These are phyloP conservation scores for Leptatherina wallacei DNA, from an alignment of 2,797 vertebrate genomes.

Conservation along the genomic window DNA sequence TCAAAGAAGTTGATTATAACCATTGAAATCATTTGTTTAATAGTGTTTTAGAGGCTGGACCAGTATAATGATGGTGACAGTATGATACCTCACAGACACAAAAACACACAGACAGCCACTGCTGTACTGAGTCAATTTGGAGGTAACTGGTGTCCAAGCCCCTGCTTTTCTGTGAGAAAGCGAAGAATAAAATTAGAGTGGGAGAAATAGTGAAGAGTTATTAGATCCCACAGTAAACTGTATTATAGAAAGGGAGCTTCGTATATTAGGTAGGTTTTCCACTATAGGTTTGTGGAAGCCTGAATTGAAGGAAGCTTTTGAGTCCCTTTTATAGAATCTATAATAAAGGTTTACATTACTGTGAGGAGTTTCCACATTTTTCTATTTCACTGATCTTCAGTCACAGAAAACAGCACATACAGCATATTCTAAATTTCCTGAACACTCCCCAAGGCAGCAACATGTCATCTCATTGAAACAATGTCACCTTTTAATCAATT, in stretches of 20 bases:
- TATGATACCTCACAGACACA: slow-evolving; percentile 24
- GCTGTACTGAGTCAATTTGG: slow-evolving; percentile 32
- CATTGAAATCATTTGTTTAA: slow-evolving; percentile 51
- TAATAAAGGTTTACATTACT: slow-evolving; percentile 10
- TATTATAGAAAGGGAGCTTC: slow-evolving; percentile 30
- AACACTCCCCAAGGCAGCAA: not conserved
- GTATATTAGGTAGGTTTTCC: slow-evolving; percentile 31
- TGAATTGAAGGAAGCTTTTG: slow-evolving; percentile 16
- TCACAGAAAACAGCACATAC: slow-evolving; percentile 12
- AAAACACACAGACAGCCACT: slow-evolving; percentile 28
- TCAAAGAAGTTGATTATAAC: slow-evolving; percentile 60
- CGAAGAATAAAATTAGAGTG: slow-evolving; percentile 23
- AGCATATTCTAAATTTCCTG: not conserved
- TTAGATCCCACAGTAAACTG: slow-evolving; percentile 45
- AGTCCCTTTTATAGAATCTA: slow-evolving; percentile 17
- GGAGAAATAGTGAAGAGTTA: slow-evolving; percentile 20
- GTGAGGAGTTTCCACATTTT: slow-evolving; percentile 11
- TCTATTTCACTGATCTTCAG: not conserved
- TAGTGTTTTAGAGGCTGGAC: slow-evolving; percentile 24
- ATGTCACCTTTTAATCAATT: slow-evolving; percentile 3
- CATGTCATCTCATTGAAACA: slow-evolving; percentile 24
- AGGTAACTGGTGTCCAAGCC: slow-evolving; percentile 34
- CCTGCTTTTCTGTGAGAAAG: slow-evolving; percentile 22
- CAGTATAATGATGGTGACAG: slow-evolving; percentile 24
- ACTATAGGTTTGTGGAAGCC: slow-evolving; percentile 12